Conservation (phyloP, 1,140 invertebrate genomes). For the Xylocopa sonorina region DNA sequence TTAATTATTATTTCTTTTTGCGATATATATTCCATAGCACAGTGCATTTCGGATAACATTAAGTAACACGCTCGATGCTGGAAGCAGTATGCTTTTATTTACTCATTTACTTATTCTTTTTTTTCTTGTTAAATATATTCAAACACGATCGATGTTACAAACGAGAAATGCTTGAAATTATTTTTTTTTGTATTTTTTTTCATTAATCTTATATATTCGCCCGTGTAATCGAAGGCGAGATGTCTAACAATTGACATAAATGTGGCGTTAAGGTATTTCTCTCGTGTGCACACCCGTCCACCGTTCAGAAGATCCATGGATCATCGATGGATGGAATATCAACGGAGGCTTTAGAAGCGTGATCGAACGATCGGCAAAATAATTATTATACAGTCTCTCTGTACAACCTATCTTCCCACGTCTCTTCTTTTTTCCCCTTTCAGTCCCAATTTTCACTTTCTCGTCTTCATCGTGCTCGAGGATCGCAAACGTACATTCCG, state of each 20-base stretch:
- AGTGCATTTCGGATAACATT: slow-evolving; percentile 47
- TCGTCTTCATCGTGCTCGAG: slow-evolving; percentile 59
- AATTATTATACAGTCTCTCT: background rate
- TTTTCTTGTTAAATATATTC: slow-evolving; percentile 11
- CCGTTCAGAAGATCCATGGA: slow-evolving; percentile 9
- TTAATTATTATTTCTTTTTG: slow-evolving; percentile 45
- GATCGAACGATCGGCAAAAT: slow-evolving; percentile 12
- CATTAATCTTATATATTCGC: slow-evolving; percentile 48
- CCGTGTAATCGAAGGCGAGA: slow-evolving; percentile 25
- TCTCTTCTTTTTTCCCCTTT: background rate
- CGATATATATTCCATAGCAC: slow-evolving; percentile 40
- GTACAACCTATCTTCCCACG: background rate
- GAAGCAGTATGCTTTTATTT: background rate
- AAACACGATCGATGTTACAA: slow-evolving; percentile 45
- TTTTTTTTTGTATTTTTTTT: slow-evolving; percentile 4
- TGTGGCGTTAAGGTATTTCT: slow-evolving; percentile 36
- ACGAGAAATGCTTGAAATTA: slow-evolving; percentile 37
- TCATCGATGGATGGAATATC: slow-evolving; percentile 46
- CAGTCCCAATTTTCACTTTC: background rate
- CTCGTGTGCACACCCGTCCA: slow-evolving; percentile 32
- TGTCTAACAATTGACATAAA: slow-evolving; percentile 63
- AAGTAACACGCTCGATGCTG: background rate
- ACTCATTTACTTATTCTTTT: background rate
- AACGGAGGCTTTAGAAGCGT: slow-evolving; percentile 29
- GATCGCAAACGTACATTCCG: slow-evolving; percentile 37